A percentile compares a stretch with the other conserved stretches of the same genome.
phyloP scores from a whole-genome alignment of 2,797 vertebrate species.

The Pangasius djambal region DNA sequence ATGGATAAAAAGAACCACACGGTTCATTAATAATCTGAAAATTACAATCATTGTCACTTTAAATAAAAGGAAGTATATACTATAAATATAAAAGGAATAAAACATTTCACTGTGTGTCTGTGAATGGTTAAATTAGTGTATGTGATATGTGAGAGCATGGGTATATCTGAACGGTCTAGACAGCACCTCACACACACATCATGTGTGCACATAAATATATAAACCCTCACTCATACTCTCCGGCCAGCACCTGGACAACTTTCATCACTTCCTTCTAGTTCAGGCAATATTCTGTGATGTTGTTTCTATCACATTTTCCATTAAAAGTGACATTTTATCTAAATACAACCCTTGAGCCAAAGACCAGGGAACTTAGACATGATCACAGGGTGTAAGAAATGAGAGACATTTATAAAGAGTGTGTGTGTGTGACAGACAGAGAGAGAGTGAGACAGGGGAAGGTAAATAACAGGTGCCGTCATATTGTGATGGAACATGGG shows the following conservation, averaged over 20 bases:
- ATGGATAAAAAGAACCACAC: not conserved
- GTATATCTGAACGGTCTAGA: not conserved
- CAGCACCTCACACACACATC: conserved; percentile 1
- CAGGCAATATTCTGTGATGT: conserved; percentile 71
- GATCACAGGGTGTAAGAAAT: conserved; percentile 67
- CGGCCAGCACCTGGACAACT: conserved; percentile 62
- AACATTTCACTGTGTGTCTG: not conserved
- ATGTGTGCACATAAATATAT: not conserved
- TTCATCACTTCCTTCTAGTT: conserved; percentile 66
- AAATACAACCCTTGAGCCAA: conserved; percentile 82
- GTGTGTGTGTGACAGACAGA: conserved; percentile 10
- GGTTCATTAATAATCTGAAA: not conserved
- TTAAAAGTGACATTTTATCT: conserved; percentile 90
- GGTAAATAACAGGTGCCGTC: conserved; percentile 55
- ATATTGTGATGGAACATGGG: conserved; percentile 72
- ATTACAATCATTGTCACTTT: not conserved
- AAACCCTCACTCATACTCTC: conserved; percentile 13
- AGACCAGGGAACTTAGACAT: conserved; percentile 63
- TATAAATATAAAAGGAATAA: not conserved
- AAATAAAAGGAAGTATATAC: not conserved
- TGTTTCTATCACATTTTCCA: conserved; percentile 84
- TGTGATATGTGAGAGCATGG: not conserved
- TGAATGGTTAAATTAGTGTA: not conserved
- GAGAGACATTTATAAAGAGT: conserved; percentile 61
- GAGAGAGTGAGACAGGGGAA: not conserved